Evolutionary conservation across 1,140 invertebrate species (phyloP).

Genomic region (Hermetia illucens): DNA sequence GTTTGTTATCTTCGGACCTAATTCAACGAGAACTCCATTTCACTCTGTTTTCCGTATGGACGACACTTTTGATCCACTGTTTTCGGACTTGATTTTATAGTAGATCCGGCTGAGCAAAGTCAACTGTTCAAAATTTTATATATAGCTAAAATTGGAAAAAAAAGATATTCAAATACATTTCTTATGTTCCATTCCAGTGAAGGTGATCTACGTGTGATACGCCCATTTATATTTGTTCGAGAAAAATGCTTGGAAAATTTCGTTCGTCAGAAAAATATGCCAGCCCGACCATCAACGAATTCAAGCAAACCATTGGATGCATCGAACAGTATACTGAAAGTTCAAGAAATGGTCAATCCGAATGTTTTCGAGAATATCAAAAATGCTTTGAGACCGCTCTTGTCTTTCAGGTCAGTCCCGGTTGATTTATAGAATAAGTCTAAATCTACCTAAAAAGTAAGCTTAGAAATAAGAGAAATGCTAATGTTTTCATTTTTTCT

Average conservation of each 20-base stretch:
- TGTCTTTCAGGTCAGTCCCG: not conserved
- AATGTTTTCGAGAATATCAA: constrained; percentile 4
- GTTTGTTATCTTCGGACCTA: no score
- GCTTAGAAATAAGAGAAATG: not conserved
- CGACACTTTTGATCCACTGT: no score
- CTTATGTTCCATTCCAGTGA: constrained; percentile 39
- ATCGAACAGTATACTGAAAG: constrained; percentile 19
- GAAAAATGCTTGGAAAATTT: constrained; percentile 58
- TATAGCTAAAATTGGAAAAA: not conserved
- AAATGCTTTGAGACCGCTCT: constrained; percentile 1
- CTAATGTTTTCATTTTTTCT: not conserved
- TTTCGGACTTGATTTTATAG: no score
- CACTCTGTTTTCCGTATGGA: no score
- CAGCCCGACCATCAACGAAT: constrained; percentile 33
- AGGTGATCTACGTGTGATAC: constrained; percentile 64
- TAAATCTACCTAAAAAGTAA: not conserved
- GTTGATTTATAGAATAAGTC: not conserved
- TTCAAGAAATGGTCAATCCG: constrained; percentile 3
- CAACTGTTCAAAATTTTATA: no score
- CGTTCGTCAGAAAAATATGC: constrained; percentile 49
- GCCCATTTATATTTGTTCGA: constrained; percentile 77
- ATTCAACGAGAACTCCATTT: no score
- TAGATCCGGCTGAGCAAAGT: no score
- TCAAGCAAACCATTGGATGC: constrained; percentile 11
- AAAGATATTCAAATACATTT: constrained; percentile 3